Evolutionary conservation across 2,888 invertebrate species (phyloP).

Genomic region (Tholera decimalis): DNA sequence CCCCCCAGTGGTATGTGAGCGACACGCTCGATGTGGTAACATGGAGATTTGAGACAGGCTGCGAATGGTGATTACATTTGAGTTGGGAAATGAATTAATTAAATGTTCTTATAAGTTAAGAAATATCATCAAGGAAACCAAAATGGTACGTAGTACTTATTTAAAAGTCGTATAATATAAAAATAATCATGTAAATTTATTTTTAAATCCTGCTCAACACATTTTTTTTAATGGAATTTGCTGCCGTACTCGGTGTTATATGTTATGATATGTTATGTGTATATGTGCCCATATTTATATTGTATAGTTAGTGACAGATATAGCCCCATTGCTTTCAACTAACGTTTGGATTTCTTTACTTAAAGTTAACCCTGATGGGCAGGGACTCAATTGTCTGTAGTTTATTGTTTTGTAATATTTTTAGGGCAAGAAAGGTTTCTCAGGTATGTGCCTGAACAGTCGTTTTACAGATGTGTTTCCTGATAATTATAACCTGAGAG

Average conservation of each 20-base stretch:
- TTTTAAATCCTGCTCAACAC: too few relatives aligned
- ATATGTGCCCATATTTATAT: constrained; percentile 53
- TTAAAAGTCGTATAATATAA: too few relatives aligned
- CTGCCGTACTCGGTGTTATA: too few relatives aligned
- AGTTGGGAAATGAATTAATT: background rate
- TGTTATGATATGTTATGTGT: too few relatives aligned
- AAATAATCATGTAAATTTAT: too few relatives aligned
- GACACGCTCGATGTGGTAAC: constrained; percentile 21
- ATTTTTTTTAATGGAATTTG: too few relatives aligned
- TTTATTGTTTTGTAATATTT: constrained; percentile 33
- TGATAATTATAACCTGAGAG: too few relatives aligned
- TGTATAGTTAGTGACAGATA: constrained; percentile 56
- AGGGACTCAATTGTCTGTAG: constrained; percentile 28
- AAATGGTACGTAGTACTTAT: too few relatives aligned
- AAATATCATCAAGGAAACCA: too few relatives aligned
- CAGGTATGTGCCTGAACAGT: too few relatives aligned
- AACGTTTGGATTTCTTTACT: constrained; percentile 32
- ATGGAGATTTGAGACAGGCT: constrained; percentile 25
- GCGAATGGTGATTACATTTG: constrained; percentile 27
- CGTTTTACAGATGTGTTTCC: too few relatives aligned
- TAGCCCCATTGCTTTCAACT: constrained; percentile 39
- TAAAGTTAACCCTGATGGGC: constrained; percentile 38
- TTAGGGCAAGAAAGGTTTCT: background rate
- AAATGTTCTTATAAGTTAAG: background rate
- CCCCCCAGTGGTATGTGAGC: constrained; percentile 30